phyloP scores from a whole-genome alignment of 35 echinoderm and acorn worm genomes.

The Strongylocentrotus purpuratus region DNA sequence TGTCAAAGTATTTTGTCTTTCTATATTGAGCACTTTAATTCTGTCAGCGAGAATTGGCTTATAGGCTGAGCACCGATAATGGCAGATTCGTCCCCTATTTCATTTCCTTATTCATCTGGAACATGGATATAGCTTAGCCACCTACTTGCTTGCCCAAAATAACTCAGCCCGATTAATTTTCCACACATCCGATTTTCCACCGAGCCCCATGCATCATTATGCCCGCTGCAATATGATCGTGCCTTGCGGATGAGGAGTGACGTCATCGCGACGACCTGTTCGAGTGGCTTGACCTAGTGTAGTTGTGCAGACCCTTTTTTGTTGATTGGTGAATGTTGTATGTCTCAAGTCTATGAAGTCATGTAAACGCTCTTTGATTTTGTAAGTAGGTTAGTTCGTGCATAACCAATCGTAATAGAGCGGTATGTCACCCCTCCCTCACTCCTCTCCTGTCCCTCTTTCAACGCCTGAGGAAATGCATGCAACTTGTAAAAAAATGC shows the following conservation, averaged over 20 bases:
- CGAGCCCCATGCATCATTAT: not conserved
- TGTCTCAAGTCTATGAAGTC: not conserved
- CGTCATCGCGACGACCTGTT: slow-evolving; percentile 22
- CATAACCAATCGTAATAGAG: no score
- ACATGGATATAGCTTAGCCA: not conserved
- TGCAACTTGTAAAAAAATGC: no score
- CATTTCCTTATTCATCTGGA: not conserved
- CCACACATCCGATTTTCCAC: not conserved
- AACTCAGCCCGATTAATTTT: not conserved
- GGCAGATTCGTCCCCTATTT: not conserved
- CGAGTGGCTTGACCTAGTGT: not conserved
- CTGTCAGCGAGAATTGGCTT: not conserved
- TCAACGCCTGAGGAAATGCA: no score
- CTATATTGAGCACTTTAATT: no score
- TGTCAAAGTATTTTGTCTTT: no score
- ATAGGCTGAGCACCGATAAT: not conserved
- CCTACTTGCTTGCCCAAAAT: not conserved
- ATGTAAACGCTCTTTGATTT: no score
- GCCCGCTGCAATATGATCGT: not conserved
- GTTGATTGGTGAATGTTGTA: not conserved
- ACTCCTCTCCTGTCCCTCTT: no score
- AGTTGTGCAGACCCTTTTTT: not conserved
- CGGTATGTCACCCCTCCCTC: no score
- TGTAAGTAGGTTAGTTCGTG: no score
- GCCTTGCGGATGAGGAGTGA: not conserved